Conservation (phyloP, 2,113 vertebrate genomes). For the Struthidea cinerea region DNA sequence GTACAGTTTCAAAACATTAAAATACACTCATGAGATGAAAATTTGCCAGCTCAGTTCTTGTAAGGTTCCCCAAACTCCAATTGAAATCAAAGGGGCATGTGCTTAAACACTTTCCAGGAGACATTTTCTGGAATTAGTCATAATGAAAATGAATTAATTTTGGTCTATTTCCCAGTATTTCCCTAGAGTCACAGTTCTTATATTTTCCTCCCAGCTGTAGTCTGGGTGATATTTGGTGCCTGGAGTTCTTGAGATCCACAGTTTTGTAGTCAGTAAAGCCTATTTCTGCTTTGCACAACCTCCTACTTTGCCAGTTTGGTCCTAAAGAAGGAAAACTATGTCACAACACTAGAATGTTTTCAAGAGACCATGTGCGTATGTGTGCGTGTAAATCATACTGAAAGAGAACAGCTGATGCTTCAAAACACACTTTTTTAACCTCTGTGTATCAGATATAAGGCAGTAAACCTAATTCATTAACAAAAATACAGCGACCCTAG, state of each 20-base stretch:
- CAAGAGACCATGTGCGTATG: background rate
- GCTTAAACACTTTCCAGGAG: background rate
- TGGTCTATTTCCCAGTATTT: slow-evolving; percentile 8
- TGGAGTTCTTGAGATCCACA: background rate
- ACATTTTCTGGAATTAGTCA: background rate
- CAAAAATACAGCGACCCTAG: background rate
- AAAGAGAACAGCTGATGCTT: slow-evolving; percentile 24
- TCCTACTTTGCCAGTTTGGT: background rate
- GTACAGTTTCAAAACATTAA: background rate
- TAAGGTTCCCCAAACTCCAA: background rate
- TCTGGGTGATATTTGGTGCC: background rate
- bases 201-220: background rate
- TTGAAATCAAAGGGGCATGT: background rate
- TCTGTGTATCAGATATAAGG: background rate
- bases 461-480: slow-evolving; percentile 5
- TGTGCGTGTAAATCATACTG: background rate
- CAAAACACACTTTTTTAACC: slow-evolving; percentile 49
- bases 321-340: background rate
- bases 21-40: background rate
- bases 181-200: background rate
- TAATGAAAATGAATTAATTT: slow-evolving; percentile 36
- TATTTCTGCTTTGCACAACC: background rate
- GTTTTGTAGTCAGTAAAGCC: background rate
- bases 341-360: slow-evolving; percentile 32
- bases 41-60: background rate